Conservation (phyloP, 2,113 vertebrate genomes). For the Rhodinocichla rosea region DNA sequence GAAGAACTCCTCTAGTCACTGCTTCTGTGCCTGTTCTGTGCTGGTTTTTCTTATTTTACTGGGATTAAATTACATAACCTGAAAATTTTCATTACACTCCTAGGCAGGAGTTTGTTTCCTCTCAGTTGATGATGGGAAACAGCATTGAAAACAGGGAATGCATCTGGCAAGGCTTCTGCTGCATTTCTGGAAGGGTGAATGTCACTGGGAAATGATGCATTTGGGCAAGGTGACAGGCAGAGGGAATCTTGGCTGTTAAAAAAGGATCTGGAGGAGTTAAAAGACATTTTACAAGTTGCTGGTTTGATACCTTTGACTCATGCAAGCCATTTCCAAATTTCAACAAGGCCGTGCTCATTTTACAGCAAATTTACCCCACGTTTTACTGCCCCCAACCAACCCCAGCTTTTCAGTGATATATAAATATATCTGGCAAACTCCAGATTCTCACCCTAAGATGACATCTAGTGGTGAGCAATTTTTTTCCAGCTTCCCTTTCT, state of each 20-base stretch:
- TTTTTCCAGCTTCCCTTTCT: not conserved
- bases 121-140: not conserved
- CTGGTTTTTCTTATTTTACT: not conserved
- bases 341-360: not conserved
- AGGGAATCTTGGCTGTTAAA: not conserved
- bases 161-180: not conserved
- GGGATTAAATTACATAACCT: not conserved
- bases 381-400: not conserved
- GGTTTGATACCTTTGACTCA: not conserved
- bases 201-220: not conserved
- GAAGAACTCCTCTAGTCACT: not conserved
- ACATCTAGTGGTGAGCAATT: conserved; percentile 17
- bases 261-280: not conserved
- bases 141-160: not conserved
- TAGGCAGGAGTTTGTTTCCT: not conserved
- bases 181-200: not conserved
- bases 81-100: not conserved
- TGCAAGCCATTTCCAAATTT: not conserved
- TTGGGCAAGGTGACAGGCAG: not conserved
- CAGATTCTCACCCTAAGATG: not conserved
- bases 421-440: not conserved
- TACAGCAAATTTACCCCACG: not conserved
- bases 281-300: not conserved
- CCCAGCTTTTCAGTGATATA: not conserved
- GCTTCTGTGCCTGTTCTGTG: not conserved